Percentiles rank a stretch among this genome's conserved stretches.
Evolutionary conservation across 1,140 invertebrate genomes (phyloP).

Genomic region (Melipona quadrifasciata): DNA sequence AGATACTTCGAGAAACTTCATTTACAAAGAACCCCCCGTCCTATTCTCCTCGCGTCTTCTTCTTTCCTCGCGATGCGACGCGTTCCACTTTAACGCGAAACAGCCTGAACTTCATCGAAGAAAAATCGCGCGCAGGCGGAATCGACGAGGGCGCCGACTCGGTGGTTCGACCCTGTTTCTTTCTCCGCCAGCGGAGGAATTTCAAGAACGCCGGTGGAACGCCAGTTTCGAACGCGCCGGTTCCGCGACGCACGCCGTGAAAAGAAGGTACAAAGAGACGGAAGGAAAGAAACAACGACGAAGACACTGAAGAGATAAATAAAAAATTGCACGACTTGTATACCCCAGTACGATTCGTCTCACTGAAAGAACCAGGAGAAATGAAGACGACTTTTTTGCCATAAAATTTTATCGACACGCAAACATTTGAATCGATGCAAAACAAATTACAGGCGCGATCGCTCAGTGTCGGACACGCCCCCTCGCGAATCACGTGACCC

Average conservation of each 20-base stretch:
- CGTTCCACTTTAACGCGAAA: conserved; percentile 19
- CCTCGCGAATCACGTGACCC: no score
- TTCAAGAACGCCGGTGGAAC: conserved; percentile 15
- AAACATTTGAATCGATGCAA: no score
- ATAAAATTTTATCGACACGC: no score
- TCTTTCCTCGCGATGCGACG: not conserved
- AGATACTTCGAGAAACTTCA: not conserved
- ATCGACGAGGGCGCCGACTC: conserved; percentile 20
- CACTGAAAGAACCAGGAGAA: no score
- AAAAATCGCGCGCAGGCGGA: conserved; percentile 27
- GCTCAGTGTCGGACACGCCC: no score
- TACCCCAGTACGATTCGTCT: no score
- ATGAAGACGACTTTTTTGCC: no score
- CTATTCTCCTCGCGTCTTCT: not conserved
- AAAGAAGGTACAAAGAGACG: not conserved
- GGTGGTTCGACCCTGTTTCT: conserved; percentile 30
- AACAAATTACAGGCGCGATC: no score
- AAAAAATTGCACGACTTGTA: no score
- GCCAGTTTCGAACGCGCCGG: conserved; percentile 3
- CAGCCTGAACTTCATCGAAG: conserved; percentile 28
- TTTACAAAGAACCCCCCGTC: not conserved
- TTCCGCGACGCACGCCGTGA: not conserved
- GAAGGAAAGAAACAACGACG: not conserved
- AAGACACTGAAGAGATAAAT: not conserved
- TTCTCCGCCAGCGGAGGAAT: conserved; percentile 14